Evolutionary conservation across 2,888 invertebrate species (phyloP).

Genomic region (Pilophorus perplexus): DNA sequence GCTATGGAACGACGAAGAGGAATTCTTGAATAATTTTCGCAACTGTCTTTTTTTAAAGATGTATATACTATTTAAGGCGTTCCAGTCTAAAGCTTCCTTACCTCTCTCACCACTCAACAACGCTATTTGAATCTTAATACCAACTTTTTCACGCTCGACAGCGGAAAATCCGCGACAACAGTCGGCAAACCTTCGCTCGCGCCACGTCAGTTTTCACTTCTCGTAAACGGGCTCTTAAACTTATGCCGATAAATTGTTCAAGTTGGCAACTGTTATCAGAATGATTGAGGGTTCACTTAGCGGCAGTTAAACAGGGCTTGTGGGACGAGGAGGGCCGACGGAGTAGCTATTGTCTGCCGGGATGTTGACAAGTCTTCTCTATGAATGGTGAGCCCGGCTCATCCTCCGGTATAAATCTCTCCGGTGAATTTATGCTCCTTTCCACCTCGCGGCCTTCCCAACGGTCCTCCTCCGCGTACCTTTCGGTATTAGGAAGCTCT

Average conservation of each 20-base stretch:
- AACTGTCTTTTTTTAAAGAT: no score
- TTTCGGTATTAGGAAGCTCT: conserved; percentile 7
- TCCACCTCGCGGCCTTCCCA: conserved; percentile 13
- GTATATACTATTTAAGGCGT: no score
- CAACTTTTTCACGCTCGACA: no score
- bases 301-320: conserved; percentile 34
- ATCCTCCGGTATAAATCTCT: conserved; percentile 33
- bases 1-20: no score
- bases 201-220: conserved; percentile 26
- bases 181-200: no score
- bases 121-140: no score
- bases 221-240: conserved; percentile 37
- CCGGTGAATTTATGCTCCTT: conserved; percentile 25
- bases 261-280: conserved; percentile 37
- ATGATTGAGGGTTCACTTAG: conserved; percentile 41
- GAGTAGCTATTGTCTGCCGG: conserved; percentile 32
- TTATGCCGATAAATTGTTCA: conserved; percentile 37
- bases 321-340: background rate
- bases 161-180: no score
- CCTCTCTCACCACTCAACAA: no score
- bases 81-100: no score
- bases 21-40: no score
- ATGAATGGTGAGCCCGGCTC: conserved; percentile 36
- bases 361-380: conserved; percentile 37
- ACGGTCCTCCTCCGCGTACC: conserved; percentile 1